Evolutionary conservation across 2,797 vertebrate genomes (phyloP).

Genomic region (Diceros bicornis): DNA sequence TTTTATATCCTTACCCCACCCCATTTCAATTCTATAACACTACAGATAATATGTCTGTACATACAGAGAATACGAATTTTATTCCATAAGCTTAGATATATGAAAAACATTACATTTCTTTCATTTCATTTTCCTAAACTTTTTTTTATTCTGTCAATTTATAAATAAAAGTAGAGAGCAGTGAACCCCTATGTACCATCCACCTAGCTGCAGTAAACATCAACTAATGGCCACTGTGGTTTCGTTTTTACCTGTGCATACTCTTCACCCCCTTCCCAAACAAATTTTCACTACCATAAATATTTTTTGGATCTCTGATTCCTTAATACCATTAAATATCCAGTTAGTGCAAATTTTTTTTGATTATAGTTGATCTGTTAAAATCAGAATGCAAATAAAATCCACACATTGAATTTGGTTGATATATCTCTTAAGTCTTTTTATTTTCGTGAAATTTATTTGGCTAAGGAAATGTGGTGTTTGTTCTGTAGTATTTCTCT

Average conservation of each 20-base stretch:
- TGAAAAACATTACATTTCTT: neutral
- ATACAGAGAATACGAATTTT: neutral
- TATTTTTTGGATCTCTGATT: neutral
- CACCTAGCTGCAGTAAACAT: neutral
- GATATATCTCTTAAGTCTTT: neutral
- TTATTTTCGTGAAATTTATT: neutral
- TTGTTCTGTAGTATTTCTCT: neutral
- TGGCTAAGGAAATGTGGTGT: neutral
- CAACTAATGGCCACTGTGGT: neutral
- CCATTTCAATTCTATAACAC: neutral
- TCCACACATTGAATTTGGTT: neutral
- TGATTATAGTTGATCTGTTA: neutral
- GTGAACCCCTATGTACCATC: neutral
- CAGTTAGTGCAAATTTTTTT: neutral
- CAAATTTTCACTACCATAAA: neutral
- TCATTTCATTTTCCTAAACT: neutral
- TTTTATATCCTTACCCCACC: neutral
- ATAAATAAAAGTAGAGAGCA: neutral
- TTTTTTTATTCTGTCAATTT: neutral
- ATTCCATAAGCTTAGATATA: neutral
- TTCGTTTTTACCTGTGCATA: neutral
- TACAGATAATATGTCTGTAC: neutral
- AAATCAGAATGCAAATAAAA: neutral
- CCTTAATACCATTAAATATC: neutral
- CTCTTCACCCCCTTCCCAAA: neutral